Evolutionary conservation across 2,888 invertebrate species (phyloP), one percentile per base, ranked within the genome.

Genomic region (Trachelus tabidus): DNA sequence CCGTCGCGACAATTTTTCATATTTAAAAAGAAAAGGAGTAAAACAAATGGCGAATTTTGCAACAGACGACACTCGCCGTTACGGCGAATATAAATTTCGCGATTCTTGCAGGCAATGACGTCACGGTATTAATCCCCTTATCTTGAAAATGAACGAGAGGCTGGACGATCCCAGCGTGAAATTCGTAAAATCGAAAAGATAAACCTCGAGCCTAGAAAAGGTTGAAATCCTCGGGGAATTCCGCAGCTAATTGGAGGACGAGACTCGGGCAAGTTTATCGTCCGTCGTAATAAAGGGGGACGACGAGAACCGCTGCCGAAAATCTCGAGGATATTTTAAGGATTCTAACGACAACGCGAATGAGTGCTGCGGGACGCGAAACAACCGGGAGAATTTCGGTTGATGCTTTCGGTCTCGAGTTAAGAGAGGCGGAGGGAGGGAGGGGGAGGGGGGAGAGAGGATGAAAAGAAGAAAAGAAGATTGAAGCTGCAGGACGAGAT

Each of bases 381-480:
- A 56, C 56, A 56, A 23, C 23, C 23, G 23, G 23, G 9, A 56
- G 56, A 56, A 56, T 56, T 56, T 56, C 56, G 1, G 56, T 23
- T 23, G 56, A 15, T 56, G 23, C 9, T 56, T 56, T 56, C 23
- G 6, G 6, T 56, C 23, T 23, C 9, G 56, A 56, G 23, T 56
- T 23, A 9, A 12, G 3, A 3, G 40, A 2, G n/a, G n/a, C n/a
- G n/a, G n/a, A n/a, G 1, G 12, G 4, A 6, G 1, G 56, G 0
- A 1, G 6, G 1, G 56, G 0, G 4, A 0, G 0, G 23, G 15
- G 0, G 4, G 40, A 0, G 6, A 6, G 2, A 9, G 23, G 40
- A 23, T 0, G 9, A 56, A 56, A 56, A 23, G 56, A 56, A 56
- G 23, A 56, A 56, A 56, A 23, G 23, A 40, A 40, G 23, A 40